Evolutionary conservation across 2,888 invertebrate species (phyloP), one percentile per base, ranked within the genome.

Genomic region (Apoda limacodes): DNA sequence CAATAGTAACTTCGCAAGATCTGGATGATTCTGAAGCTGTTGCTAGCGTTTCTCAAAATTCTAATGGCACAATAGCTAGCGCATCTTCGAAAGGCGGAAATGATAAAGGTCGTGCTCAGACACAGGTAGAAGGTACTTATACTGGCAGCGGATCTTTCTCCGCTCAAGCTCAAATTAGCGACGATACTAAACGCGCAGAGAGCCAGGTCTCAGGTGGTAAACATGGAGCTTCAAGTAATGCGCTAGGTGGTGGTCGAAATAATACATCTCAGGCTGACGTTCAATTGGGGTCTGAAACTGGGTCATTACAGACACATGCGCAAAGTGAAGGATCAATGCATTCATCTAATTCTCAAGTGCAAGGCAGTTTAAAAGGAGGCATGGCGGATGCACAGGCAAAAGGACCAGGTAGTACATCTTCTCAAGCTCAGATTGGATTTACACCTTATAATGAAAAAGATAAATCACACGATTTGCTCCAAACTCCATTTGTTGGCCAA

Each of bases 371-470:
- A 15, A 89, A 88, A 63, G 93, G 93, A 10, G 93, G 93, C 3
- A 84, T 92, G 80, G 92, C 93, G 2, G 92, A 93, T 59, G 90
- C 93, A 1, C 92, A 93, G 74, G 90, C 93, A 1, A 88, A 87
- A 50, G 93, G 92, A 1, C 89, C 90, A 2, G 93, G 92, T 3
- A 89, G 88, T 49, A 92, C 93, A 1, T 92, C 91, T 1, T 93
- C 92, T 17, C 93, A 93, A 72, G 93, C 93, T 3, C 93, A 93
- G 70, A 92, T 93, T 37, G 93, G 92, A 1, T 93, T 93, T 54
- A 86, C 88, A 29, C 93, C 93, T 0, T 86, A 86, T 45, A 83
- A 85, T 48, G 85, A 87, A 32, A 82, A 83, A 34, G 86, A 86
- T 25, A 81, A 82, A 46, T 41, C 55, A 14, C 80, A 82, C 27